Evolutionary conservation across 1,140 invertebrate species (phyloP).

Genomic region (Atta cephalotes): DNA sequence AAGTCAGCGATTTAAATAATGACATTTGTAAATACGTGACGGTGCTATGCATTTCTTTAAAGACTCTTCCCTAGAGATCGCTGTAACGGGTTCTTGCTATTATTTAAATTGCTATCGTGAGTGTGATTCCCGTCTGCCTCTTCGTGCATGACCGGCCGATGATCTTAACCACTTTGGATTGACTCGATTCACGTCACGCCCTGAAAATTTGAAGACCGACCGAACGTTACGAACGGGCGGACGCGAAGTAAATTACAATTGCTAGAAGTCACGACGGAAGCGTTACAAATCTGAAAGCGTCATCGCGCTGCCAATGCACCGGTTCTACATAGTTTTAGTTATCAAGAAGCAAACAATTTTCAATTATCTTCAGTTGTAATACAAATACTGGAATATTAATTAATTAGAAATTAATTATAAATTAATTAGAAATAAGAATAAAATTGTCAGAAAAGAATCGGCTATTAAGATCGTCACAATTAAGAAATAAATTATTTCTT

Average conservation of each 20-base stretch:
- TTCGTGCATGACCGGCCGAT: constrained; percentile 34
- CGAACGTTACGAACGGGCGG: constrained; percentile 4
- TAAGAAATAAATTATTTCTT: neutral
- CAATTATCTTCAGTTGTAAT: too few relatives aligned
- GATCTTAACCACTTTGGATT: constrained; percentile 16
- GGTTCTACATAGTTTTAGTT: neutral
- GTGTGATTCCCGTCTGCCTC: constrained; percentile 19
- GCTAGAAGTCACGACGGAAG: neutral
- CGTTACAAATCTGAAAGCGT: neutral
- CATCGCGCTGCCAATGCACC: neutral
- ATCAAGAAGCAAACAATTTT: neutral
- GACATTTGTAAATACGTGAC: neutral
- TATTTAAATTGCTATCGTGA: constrained; percentile 45
- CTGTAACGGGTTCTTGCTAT: constrained; percentile 31
- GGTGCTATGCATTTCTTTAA: constrained; percentile 24
- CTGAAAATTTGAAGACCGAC: constrained; percentile 45
- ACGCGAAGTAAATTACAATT: constrained; percentile 4
- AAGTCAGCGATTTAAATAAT: constrained; percentile 44
- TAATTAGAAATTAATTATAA: too few relatives aligned
- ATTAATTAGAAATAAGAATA: neutral
- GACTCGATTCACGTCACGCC: constrained; percentile 38
- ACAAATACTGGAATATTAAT: neutral
- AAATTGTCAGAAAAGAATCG: neutral
- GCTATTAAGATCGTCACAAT: too few relatives aligned
- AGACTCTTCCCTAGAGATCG: constrained; percentile 28